Evolutionary conservation across 64 coral and sea anemone species (phyloP).

Genomic region (Montipora capricornis): DNA sequence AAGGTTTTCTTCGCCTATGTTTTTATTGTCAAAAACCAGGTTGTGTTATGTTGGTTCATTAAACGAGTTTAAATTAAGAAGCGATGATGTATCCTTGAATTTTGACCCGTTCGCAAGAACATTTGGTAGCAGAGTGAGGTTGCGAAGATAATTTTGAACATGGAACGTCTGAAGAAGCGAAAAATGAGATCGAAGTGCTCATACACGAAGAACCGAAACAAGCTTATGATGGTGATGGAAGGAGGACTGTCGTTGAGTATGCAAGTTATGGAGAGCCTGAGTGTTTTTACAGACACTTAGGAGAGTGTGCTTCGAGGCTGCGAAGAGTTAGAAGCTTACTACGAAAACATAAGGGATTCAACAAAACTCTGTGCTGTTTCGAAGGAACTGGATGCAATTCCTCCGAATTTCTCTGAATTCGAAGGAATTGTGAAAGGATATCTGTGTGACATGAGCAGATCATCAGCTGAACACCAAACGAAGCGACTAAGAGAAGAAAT

Average conservation of each 20-base stretch:
- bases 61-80: no score
- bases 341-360: background rate
- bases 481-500: slow-evolving; percentile 22
- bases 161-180: slow-evolving; percentile 11
- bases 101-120: no score
- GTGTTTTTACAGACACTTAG: background rate
- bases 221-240: slow-evolving; percentile 19
- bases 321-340: slow-evolving; percentile 28
- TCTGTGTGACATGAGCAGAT: background rate
- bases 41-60: no score
- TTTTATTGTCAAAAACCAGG: no score
- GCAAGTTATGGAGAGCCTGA: slow-evolving; percentile 42
- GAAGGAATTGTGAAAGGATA: slow-evolving; percentile 36
- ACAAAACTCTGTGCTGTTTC: background rate
- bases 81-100: no score
- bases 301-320: background rate
- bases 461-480: background rate
- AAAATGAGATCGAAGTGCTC: slow-evolving; percentile 13
- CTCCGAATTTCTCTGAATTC: background rate
- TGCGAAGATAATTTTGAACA: no score
- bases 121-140: no score
- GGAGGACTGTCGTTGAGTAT: slow-evolving; percentile 7
- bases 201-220: slow-evolving; percentile 20
- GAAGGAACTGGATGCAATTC: slow-evolving; percentile 17
- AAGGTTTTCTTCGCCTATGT: no score